A percentile compares a stretch with the other conserved stretches of the same genome.
phyloP scores from a whole-genome alignment of 2,888 invertebrate genomes.

The Erebia epiphron region DNA sequence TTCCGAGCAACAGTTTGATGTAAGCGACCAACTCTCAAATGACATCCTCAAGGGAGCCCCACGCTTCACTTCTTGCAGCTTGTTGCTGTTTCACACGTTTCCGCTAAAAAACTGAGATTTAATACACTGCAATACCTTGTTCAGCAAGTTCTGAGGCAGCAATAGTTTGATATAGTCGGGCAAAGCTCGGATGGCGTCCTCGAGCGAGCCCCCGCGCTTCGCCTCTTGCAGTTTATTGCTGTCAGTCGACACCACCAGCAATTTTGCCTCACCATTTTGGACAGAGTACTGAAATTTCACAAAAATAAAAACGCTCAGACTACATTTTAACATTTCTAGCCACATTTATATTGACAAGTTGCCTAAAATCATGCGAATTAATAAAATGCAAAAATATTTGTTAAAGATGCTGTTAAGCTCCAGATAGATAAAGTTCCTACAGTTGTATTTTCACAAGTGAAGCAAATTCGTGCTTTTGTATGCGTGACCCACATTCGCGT shows the following conservation, averaged over 20 bases:
- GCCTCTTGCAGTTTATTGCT: slow-evolving; percentile 68
- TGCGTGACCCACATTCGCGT: too few relatives aligned
- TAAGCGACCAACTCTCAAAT: slow-evolving; percentile 74
- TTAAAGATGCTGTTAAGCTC: too few relatives aligned
- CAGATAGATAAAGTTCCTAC: too few relatives aligned
- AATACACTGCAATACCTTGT: slow-evolving; percentile 56
- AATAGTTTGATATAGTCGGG: slow-evolving; percentile 76
- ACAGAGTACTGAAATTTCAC: slow-evolving; percentile 65
- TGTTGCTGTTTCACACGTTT: not conserved
- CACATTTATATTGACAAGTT: too few relatives aligned
- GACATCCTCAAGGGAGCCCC: slow-evolving; percentile 69
- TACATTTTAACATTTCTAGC: not conserved
- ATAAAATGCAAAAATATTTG: too few relatives aligned
- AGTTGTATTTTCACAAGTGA: too few relatives aligned
- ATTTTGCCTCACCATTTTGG: slow-evolving; percentile 76
- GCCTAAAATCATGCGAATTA: too few relatives aligned
- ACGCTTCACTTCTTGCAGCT: slow-evolving; percentile 53
- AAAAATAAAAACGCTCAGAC: not conserved
- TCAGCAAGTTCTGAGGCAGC: slow-evolving; percentile 68
- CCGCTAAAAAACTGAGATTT: not conserved
- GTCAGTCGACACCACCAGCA: slow-evolving; percentile 72
- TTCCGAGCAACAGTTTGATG: slow-evolving; percentile 64
- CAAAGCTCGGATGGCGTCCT: slow-evolving; percentile 72
- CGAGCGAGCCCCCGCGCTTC: slow-evolving; percentile 63
- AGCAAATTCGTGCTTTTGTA: too few relatives aligned